A percentile compares a stretch with the other conserved stretches of the same genome.
phyloP scores from a whole-genome alignment of 2,113 vertebrate species.

The Mohoua ochrocephala region DNA sequence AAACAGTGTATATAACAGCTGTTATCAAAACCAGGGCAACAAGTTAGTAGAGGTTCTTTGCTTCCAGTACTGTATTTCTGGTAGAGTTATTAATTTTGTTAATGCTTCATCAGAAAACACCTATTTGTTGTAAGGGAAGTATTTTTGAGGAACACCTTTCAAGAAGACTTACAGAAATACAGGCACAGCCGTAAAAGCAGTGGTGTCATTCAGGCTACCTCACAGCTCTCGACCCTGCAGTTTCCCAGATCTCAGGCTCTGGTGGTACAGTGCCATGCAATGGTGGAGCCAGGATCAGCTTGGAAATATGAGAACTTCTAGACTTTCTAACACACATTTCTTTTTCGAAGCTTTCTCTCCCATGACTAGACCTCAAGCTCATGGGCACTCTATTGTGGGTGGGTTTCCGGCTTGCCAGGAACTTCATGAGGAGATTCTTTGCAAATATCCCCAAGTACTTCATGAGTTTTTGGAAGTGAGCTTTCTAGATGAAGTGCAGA shows the following conservation, averaged over 20 bases:
- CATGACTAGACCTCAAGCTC: accelerated
- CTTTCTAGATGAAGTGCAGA: not conserved
- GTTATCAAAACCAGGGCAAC: not conserved
- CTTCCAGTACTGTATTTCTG: not conserved
- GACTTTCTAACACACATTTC: not conserved
- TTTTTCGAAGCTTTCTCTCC: not conserved
- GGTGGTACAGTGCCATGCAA: not conserved
- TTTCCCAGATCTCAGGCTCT: not conserved
- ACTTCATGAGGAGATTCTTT: not conserved
- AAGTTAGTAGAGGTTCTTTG: not conserved
- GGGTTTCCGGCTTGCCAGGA: not conserved
- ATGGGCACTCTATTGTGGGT: not conserved
- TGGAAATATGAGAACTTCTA: not conserved
- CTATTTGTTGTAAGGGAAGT: not conserved
- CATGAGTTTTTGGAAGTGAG: not conserved
- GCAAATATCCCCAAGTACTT: not conserved
- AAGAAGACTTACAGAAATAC: not conserved
- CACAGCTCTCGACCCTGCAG: accelerated
- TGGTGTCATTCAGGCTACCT: not conserved
- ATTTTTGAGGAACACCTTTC: not conserved
- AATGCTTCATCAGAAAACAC: not conserved
- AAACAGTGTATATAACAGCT: not conserved
- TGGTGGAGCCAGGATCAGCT: not conserved
- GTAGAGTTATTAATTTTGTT: not conserved
- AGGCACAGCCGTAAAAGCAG: not conserved